Conservation (phyloP, 2,888 invertebrate genomes). For the Zeuzera pyrina region DNA sequence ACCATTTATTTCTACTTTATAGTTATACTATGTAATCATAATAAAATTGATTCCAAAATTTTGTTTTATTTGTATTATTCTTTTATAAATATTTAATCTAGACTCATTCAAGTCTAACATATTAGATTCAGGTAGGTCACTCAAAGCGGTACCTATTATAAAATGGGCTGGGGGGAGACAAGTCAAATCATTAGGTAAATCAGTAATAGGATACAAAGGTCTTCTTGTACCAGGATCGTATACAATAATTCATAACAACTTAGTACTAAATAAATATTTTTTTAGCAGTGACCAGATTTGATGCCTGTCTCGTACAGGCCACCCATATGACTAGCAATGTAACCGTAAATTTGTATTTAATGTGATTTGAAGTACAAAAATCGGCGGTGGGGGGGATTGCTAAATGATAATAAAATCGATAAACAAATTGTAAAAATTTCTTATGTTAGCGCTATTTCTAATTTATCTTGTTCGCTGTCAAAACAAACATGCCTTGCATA, state of each 20-base stretch:
- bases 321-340: slow-evolving; percentile 7
- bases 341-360: slow-evolving; percentile 1
- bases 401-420: no score
- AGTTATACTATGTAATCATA: slow-evolving; percentile 5
- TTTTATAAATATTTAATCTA: slow-evolving; percentile 5
- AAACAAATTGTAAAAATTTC: no score
- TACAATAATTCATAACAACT: slow-evolving; percentile 3
- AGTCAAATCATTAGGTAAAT: neutral
- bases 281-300: slow-evolving; percentile 3
- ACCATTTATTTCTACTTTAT: slow-evolving; percentile 4
- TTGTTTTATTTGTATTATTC: slow-evolving; percentile 5
- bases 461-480: no score
- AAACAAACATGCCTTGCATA: no score
- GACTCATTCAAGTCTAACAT: slow-evolving; percentile 1
- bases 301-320: slow-evolving; percentile 6
- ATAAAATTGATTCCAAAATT: slow-evolving; percentile 7
- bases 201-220: slow-evolving; percentile 3
- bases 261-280: slow-evolving; percentile 1
- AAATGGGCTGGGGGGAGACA: slow-evolving; percentile 4
- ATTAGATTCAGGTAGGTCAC: slow-evolving; percentile 2
- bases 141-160: neutral
- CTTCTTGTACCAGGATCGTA: slow-evolving; percentile 4
- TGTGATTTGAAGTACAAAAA: slow-evolving; percentile 1
- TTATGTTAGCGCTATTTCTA: no score
- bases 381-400: no score